phyloP scores from a whole-genome alignment of 2,888 invertebrate species.

The Pasiphila rectangulata region DNA sequence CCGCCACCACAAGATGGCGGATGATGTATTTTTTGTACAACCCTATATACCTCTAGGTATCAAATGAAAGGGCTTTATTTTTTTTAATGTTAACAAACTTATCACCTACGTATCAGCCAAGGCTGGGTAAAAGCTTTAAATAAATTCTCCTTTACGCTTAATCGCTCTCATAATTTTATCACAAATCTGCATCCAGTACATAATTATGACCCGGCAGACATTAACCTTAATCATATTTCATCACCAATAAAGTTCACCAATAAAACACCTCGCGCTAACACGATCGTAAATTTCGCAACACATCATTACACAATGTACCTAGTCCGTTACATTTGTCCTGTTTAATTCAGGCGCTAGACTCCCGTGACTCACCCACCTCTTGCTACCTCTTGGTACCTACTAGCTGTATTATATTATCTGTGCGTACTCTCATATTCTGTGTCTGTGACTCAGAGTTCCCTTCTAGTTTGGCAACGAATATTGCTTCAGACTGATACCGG shows the following conservation, averaged over 20 bases:
- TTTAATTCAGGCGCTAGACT: constrained; percentile 30
- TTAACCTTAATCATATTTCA: constrained; percentile 14
- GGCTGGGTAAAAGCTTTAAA: too few species aligned
- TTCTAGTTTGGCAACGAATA: constrained; percentile 45
- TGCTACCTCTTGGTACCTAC: constrained; percentile 1
- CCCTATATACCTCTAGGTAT: too few species aligned
- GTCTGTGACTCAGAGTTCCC: constrained; percentile 32
- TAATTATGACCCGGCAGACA: constrained; percentile 1
- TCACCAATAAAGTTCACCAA: constrained; percentile 16
- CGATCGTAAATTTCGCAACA: constrained; percentile 19
- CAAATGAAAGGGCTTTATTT: too few species aligned
- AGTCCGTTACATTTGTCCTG: constrained; percentile 24
- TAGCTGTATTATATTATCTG: too few species aligned
- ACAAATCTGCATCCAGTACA: not conserved
- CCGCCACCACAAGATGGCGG: too few species aligned
- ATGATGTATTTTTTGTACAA: too few species aligned
- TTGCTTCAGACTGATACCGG: constrained; percentile 42
- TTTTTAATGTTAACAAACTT: too few species aligned
- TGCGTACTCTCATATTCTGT: constrained; percentile 20
- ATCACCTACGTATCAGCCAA: too few species aligned
- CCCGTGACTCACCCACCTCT: constrained; percentile 26
- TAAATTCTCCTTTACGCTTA: too few species aligned
- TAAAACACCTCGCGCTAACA: constrained; percentile 12
- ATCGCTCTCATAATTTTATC: too few species aligned
- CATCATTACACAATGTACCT: constrained; percentile 29